phyloP scores from a whole-genome alignment of 2,888 invertebrate species.

The Leucoptera coffeella region DNA sequence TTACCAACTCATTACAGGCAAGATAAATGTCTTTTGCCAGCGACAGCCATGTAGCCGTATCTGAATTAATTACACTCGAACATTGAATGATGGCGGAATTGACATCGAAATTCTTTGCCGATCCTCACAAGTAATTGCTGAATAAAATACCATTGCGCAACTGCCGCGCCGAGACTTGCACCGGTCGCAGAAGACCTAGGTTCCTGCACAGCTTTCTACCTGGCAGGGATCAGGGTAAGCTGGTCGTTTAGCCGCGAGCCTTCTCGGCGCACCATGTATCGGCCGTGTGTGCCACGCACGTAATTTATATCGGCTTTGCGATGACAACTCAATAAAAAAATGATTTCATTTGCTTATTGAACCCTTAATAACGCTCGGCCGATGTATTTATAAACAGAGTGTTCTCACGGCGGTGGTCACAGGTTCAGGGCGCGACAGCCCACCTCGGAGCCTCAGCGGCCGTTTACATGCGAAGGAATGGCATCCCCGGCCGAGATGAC shows the following conservation, averaged over 20 bases:
- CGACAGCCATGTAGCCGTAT: slow-evolving; percentile 19
- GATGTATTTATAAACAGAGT: too few species aligned
- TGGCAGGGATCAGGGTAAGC: too few species aligned
- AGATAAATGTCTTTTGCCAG: slow-evolving; percentile 26
- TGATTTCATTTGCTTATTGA: slow-evolving; percentile 54
- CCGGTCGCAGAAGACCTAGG: too few species aligned
- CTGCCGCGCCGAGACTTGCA: too few species aligned
- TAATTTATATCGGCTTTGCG: slow-evolving; percentile 46
- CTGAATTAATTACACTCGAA: slow-evolving; percentile 39
- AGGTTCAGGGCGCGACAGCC: slow-evolving; percentile 26
- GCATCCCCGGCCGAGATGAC: slow-evolving; percentile 17
- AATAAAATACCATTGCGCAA: slow-evolving; percentile 49
- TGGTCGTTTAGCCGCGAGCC: too few species aligned
- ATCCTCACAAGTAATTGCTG: slow-evolving; percentile 50
- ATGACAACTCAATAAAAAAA: slow-evolving; percentile 53
- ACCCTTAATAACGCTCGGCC: slow-evolving; percentile 48
- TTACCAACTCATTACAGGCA: slow-evolving; percentile 34
- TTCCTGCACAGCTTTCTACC: too few species aligned
- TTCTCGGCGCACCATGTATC: too few species aligned
- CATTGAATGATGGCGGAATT: slow-evolving; percentile 49
- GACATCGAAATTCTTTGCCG: slow-evolving; percentile 46
- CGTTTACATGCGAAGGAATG: slow-evolving; percentile 16
- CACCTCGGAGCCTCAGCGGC: slow-evolving; percentile 24
- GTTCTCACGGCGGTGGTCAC: too few species aligned
- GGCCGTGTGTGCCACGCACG: slow-evolving; percentile 24